These are phyloP conservation scores for Drosophila borealis DNA, from an alignment of 2,888 invertebrate species.

Conservation along the genomic window DNA sequence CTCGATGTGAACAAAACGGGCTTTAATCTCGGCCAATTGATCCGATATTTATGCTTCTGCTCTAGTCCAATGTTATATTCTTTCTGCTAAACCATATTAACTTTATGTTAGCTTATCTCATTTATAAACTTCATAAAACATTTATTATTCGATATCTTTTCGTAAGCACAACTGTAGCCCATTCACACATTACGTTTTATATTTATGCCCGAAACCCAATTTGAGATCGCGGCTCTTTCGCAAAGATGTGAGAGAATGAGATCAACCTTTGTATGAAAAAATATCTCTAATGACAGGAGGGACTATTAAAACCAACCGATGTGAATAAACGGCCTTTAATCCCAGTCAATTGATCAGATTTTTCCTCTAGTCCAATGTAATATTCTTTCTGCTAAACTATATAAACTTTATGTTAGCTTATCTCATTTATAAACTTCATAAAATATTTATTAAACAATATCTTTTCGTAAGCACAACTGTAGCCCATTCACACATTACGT, in stretches of 20 bases:
- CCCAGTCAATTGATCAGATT: too few relatives aligned
- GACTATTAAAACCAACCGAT: too few relatives aligned
- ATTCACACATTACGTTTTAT: not conserved
- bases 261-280: too few relatives aligned
- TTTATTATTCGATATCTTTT: not conserved
- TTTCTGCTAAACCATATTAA: not conserved
- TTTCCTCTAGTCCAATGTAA: not conserved
- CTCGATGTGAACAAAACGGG: too few relatives aligned
- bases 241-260: slow-evolving; percentile 49
- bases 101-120: not conserved
- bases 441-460: not conserved
- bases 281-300: too few relatives aligned
- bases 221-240: slow-evolving; percentile 42
- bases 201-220: slow-evolving; percentile 1
- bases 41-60: too few relatives aligned
- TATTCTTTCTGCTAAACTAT: not conserved
- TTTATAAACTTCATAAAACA: not conserved
- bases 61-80: not conserved
- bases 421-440: not conserved
- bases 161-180: not conserved
- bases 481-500: not conserved
- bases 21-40: too few relatives aligned
- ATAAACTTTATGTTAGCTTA: not conserved
- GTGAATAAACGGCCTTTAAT: too few relatives aligned
- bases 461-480: not conserved